A percentile compares a stretch with the other conserved stretches of the same genome.
These are phyloP conservation scores for Bos taurus DNA, from an alignment of 2,113 vertebrate species.

Conservation along the genomic window DNA sequence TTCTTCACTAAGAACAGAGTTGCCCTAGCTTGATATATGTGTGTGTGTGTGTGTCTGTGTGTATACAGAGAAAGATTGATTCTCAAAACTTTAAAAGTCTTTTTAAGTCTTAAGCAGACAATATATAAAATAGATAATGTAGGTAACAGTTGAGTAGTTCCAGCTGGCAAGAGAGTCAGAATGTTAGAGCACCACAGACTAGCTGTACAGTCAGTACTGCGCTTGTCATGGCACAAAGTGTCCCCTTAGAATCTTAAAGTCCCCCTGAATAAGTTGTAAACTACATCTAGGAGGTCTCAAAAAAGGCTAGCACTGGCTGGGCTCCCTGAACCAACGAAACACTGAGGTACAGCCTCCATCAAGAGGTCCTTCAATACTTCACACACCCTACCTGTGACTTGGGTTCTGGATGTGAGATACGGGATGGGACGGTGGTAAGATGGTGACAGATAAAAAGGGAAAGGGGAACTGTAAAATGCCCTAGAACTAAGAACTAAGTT, in stretches of 20 bases:
- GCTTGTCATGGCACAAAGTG: not conserved
- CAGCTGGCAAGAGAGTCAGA: not conserved
- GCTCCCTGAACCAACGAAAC: not conserved
- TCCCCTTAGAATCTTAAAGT: not conserved
- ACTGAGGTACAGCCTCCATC: not conserved
- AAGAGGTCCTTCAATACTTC: not conserved
- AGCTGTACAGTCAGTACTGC: not conserved
- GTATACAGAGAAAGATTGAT: not conserved
- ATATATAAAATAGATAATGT: not conserved
- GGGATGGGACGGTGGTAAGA: not conserved
- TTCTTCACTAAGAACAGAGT: not conserved
- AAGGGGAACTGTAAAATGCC: not conserved
- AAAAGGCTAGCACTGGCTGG: not conserved
- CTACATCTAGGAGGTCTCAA: not conserved
- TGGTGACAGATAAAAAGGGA: not conserved
- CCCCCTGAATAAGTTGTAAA: not conserved
- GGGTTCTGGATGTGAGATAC: not conserved
- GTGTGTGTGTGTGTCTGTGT: not conserved
- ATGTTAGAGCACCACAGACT: not conserved
- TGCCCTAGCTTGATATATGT: not conserved
- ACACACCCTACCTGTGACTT: not conserved
- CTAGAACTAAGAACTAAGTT: not conserved
- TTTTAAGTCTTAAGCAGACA: slow-evolving; percentile 6
- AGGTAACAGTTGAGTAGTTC: not conserved
- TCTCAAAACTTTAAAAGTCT: not conserved